These are phyloP conservation scores for Aricia agestis DNA, from an alignment of 1,140 invertebrate genomes.

Conservation along the genomic window DNA sequence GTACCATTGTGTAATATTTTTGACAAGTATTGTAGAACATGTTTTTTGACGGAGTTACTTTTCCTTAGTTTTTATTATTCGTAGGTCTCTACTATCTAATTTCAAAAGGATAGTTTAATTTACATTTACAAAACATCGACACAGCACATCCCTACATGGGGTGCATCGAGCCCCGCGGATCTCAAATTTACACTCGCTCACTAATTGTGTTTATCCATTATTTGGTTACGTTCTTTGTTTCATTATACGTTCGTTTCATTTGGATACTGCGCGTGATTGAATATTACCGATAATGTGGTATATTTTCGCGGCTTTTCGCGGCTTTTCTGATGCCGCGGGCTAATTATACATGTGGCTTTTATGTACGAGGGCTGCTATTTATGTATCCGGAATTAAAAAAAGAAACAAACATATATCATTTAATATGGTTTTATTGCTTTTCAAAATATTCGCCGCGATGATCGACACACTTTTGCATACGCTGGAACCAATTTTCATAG, in stretches of 20 bases:
- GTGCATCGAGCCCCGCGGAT: slow-evolving; percentile 44
- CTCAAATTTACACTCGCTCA: slow-evolving; percentile 46
- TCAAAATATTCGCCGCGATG: too few relatives aligned
- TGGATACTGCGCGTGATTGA: neutral
- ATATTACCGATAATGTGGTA: neutral
- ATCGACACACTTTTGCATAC: too few relatives aligned
- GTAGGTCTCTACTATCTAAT: too few relatives aligned
- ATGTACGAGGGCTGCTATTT: too few relatives aligned
- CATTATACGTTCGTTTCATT: slow-evolving; percentile 20
- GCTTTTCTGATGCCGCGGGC: neutral
- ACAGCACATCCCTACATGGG: slow-evolving; percentile 32
- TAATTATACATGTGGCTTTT: neutral
- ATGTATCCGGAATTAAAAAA: too few relatives aligned
- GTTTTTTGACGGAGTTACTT: too few relatives aligned
- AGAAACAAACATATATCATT: too few relatives aligned
- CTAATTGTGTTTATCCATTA: slow-evolving; percentile 62
- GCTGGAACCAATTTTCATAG: too few relatives aligned
- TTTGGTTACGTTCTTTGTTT: slow-evolving; percentile 43
- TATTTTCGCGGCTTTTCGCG: neutral
- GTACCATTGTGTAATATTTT: too few relatives aligned
- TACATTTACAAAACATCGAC: neutral
- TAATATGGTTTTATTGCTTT: too few relatives aligned
- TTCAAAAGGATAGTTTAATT: neutral
- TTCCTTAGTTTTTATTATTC: too few relatives aligned
- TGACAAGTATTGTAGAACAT: too few relatives aligned